Evolutionary conservation across 2,888 invertebrate species (phyloP).

Genomic region (Eubasilissa splendida): DNA sequence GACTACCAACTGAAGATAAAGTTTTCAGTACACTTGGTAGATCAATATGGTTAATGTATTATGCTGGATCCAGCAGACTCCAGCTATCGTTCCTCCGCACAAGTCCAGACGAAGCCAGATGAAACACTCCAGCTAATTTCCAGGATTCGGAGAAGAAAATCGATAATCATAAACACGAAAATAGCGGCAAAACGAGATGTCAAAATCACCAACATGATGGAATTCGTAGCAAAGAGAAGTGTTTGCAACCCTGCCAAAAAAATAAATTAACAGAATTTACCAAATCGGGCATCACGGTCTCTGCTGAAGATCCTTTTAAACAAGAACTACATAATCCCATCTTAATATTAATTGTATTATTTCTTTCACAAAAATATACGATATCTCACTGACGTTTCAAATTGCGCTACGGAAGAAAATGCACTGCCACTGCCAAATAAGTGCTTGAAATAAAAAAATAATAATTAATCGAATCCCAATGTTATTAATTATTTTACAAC

Average conservation of each 20-base stretch:
- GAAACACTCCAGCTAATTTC: conserved; percentile 4
- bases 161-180: conserved; percentile 50
- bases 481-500: no score
- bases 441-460: not conserved
- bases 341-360: conserved; percentile 20
- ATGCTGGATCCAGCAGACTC: not conserved
- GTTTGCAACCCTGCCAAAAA: conserved; percentile 8
- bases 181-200: conserved; percentile 46
- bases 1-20: no score
- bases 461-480: not conserved
- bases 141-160: conserved; percentile 40
- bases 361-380: conserved; percentile 21
- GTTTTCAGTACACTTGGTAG: no score
- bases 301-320: conserved; percentile 72
- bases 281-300: conserved; percentile 73
- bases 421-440: conserved; percentile 28
- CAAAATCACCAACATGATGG: conserved; percentile 43
- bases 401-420: conserved; percentile 40
- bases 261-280: conserved; percentile 64
- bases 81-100: conserved; percentile 21
- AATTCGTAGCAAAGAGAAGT: not conserved
- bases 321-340: conserved; percentile 73
- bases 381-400: conserved; percentile 46
- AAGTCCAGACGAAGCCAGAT: not conserved
- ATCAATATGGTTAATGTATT: not conserved